A percentile compares a stretch with the other conserved stretches of the same genome.
Evolutionary conservation across 2,113 vertebrate species (phyloP).

Genomic region (Psephotus haematonotus): DNA sequence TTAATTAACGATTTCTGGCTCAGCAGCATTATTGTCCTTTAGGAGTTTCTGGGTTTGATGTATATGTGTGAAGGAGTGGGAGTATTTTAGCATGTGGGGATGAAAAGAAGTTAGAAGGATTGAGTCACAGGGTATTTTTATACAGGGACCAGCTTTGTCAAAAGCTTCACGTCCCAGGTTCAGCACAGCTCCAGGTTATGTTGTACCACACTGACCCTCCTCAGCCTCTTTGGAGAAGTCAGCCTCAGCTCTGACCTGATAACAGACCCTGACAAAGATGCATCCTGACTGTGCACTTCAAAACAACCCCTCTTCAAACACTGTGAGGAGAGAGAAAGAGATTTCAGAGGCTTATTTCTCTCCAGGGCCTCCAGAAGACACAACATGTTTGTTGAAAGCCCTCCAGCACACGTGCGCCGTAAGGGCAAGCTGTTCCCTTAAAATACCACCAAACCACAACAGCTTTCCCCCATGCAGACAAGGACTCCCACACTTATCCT

Average conservation of each 20-base stretch:
- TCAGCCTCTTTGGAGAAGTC: not conserved
- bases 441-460: not conserved
- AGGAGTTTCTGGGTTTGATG: conserved; percentile 23
- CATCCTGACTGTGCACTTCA: not conserved
- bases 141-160: not conserved
- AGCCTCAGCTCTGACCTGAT: not conserved
- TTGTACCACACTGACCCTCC: rapidly evolving
- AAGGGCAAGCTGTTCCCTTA: not conserved
- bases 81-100: conserved; percentile 46
- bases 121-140: conserved; percentile 56
- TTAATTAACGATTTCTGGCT: conserved; percentile 25
- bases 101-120: conserved; percentile 11
- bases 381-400: not conserved
- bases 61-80: conserved; percentile 43
- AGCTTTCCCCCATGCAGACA: not conserved
- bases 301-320: not conserved
- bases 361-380: not conserved
- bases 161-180: not conserved
- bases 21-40: not conserved
- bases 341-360: not conserved
- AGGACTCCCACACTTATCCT: not conserved
- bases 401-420: not conserved
- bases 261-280: not conserved
- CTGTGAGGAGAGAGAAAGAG: not conserved
- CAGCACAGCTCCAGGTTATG: rapidly evolving